A percentile compares a stretch with the other conserved stretches of the same genome.
Conservation (phyloP, 2,888 invertebrate genomes). For the Petrolisthes cinctipes region DNA sequence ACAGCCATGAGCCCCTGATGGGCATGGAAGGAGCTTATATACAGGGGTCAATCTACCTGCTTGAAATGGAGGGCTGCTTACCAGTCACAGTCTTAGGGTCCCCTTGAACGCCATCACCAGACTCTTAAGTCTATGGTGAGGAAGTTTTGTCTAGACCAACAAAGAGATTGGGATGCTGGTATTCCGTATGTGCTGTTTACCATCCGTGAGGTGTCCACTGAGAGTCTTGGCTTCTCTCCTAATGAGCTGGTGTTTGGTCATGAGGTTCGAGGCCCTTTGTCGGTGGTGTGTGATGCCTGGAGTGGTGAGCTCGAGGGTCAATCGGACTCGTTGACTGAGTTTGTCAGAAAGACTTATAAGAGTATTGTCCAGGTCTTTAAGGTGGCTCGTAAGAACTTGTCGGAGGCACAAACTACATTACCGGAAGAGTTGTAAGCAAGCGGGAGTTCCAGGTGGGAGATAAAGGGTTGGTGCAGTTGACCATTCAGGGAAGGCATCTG, state of each 20-base stretch:
- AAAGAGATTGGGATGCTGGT: slow-evolving; percentile 26
- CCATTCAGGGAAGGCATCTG: not conserved
- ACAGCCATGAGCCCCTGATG: too few relatives aligned
- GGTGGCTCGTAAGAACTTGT: not conserved
- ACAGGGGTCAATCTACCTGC: too few relatives aligned
- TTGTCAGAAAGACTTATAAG: not conserved
- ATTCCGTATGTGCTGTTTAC: slow-evolving; percentile 1
- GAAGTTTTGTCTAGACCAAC: too few relatives aligned
- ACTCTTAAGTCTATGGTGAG: too few relatives aligned
- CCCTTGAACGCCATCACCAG: too few relatives aligned
- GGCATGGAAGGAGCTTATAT: too few relatives aligned
- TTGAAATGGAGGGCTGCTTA: too few relatives aligned
- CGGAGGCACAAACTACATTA: not conserved
- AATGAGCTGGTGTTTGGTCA: slow-evolving; percentile 2
- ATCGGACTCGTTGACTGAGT: not conserved
- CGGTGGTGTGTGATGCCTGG: not conserved
- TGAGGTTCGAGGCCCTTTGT: slow-evolving; percentile 15
- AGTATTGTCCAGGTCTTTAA: not conserved
- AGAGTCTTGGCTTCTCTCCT: slow-evolving; percentile 1
- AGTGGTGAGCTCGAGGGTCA: not conserved
- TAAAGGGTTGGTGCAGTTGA: not conserved
- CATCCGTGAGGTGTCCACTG: not conserved
- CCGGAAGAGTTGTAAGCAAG: not conserved
- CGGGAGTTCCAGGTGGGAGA: not conserved
- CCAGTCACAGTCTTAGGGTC: too few relatives aligned